Conservation (phyloP, 2,797 vertebrate species). For the Gymnothorax reevesii region DNA sequence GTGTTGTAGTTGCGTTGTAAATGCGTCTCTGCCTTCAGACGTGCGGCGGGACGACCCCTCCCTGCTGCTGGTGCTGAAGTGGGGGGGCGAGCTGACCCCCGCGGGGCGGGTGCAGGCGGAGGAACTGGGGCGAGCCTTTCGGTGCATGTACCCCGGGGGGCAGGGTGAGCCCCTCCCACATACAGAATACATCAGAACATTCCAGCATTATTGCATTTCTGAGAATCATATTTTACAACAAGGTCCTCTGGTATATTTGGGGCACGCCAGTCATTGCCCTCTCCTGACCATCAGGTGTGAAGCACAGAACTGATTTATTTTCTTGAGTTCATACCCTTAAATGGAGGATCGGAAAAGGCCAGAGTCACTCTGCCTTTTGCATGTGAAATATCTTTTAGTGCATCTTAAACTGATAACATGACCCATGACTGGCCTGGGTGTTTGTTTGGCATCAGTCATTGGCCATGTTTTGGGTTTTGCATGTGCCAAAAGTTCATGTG, state of each 20-base stretch:
- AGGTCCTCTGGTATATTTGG: neutral
- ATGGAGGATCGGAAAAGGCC: too few relatives aligned
- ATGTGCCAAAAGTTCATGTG: neutral
- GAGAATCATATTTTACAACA: neutral
- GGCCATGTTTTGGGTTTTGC: neutral
- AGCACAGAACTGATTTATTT: neutral
- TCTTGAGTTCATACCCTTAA: too few relatives aligned
- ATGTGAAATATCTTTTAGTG: too few relatives aligned
- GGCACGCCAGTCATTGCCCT: neutral
- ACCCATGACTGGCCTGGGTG: neutral
- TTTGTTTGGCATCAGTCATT: neutral
- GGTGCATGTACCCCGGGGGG: constrained; percentile 90
- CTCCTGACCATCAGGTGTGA: neutral
- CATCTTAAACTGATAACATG: neutral
- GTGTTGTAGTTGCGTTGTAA: too few relatives aligned
- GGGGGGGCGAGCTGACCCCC: constrained; percentile 87
- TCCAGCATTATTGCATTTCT: neutral
- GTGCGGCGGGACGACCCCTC: constrained; percentile 81
- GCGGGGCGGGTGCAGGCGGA: constrained; percentile 87
- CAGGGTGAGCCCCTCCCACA: constrained; percentile 71
- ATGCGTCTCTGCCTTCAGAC: constrained; percentile 62
- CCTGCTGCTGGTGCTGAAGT: constrained; percentile 84
- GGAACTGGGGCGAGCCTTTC: constrained; percentile 84
- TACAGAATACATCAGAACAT: neutral
- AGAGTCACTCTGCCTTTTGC: too few relatives aligned